Evolutionary conservation across 1,140 invertebrate genomes (phyloP).

Genomic region (Papilio xuthus): DNA sequence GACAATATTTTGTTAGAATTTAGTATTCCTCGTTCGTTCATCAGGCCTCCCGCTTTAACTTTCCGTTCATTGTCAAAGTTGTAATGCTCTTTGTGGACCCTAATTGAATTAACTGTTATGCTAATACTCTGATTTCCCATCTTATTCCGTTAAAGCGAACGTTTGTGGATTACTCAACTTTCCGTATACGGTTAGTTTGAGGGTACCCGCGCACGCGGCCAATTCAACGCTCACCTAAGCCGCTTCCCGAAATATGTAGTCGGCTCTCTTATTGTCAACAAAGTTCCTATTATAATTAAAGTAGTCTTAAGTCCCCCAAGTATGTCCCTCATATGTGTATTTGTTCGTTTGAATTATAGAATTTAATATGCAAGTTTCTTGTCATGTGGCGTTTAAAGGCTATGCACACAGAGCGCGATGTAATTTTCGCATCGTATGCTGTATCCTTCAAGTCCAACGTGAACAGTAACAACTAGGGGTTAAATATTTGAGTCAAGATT

Average conservation of each 20-base stretch:
- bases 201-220: conserved; percentile 56
- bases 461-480: background rate
- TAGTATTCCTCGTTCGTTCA: conserved; percentile 78
- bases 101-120: conserved; percentile 81
- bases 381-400: background rate
- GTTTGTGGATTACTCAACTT: conserved; percentile 78
- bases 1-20: conserved; percentile 45
- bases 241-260: conserved; percentile 41
- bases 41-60: conserved; percentile 73
- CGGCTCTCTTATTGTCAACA: conserved; percentile 1
- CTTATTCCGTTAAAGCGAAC: conserved; percentile 80
- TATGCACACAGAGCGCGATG: background rate
- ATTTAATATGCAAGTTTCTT: conserved; percentile 48
- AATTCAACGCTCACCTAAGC: conserved; percentile 64
- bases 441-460: background rate
- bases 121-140: conserved; percentile 81
- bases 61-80: conserved; percentile 80
- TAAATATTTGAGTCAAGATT: no score
- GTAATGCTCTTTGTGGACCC: conserved; percentile 80
- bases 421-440: background rate
- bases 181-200: conserved; percentile 67
- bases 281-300: conserved; percentile 25
- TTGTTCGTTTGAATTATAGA: conserved; percentile 46
- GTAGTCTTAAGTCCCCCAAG: conserved; percentile 42
- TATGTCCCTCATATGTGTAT: conserved; percentile 26